A percentile compares a stretch with the other conserved stretches of the same genome.
Evolutionary conservation across 2,888 invertebrate genomes (phyloP).

Genomic region (Drosophila pseudotakahashii): DNA sequence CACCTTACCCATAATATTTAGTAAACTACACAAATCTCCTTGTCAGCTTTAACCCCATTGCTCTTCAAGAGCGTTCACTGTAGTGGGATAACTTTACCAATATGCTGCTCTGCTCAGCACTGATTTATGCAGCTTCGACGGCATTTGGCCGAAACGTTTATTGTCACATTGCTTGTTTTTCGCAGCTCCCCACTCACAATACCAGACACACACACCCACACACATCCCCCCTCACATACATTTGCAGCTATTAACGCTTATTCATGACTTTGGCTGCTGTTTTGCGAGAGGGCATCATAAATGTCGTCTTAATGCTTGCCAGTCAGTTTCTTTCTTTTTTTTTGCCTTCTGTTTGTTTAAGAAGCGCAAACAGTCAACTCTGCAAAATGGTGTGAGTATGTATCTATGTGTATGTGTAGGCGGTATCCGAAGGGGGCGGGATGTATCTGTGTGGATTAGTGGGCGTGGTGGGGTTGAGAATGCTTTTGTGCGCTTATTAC

Average conservation of each 20-base stretch:
- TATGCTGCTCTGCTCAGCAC: slow-evolving; percentile 22
- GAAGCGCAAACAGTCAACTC: slow-evolving; percentile 20
- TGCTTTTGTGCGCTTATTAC: slow-evolving; percentile 75
- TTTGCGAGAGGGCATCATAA: slow-evolving; percentile 63
- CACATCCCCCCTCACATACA: slow-evolving; percentile 22
- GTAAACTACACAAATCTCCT: not conserved
- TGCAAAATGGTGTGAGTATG: slow-evolving; percentile 1
- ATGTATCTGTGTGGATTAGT: slow-evolving; percentile 21
- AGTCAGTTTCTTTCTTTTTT: slow-evolving; percentile 47
- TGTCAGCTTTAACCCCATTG: not conserved
- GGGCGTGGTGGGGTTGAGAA: slow-evolving; percentile 46
- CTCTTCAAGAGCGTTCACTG: not conserved
- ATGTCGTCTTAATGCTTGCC: slow-evolving; percentile 64
- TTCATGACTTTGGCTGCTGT: slow-evolving; percentile 55
- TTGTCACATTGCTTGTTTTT: slow-evolving; percentile 43
- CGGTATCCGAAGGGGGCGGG: slow-evolving; percentile 12
- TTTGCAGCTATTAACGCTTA: slow-evolving; percentile 55
- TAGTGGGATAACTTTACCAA: slow-evolving; percentile 13
- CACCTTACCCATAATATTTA: no score
- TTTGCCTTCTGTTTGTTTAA: slow-evolving; percentile 46
- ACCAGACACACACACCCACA: no score
- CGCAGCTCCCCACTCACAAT: not conserved
- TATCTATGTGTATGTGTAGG: not conserved
- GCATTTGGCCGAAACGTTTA: slow-evolving; percentile 59
- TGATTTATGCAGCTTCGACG: slow-evolving; percentile 58